Evolutionary conservation across 2,888 invertebrate species (phyloP).

Genomic region (Leptogaster cylindrica): DNA sequence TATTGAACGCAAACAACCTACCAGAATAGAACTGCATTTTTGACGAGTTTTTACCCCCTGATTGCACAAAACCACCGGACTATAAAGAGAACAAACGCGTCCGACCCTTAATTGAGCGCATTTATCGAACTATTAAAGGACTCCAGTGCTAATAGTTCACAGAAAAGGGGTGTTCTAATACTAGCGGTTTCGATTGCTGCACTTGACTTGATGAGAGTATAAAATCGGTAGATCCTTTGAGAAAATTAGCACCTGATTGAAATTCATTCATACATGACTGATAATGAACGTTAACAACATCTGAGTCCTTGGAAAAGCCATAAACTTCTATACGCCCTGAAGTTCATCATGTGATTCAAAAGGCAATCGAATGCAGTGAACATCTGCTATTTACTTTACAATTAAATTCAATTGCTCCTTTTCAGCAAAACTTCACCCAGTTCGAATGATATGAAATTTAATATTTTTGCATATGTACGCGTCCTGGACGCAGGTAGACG

Average conservation of each 20-base stretch:
- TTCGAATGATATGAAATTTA: slow-evolving; percentile 30
- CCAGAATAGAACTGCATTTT: too few relatives aligned
- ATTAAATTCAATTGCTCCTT: slow-evolving; percentile 44
- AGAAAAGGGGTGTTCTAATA: background rate
- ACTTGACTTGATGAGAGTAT: background rate
- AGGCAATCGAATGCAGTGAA: slow-evolving; percentile 37
- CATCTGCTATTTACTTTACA: slow-evolving; percentile 47
- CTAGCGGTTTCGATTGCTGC: background rate
- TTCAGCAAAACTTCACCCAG: slow-evolving; percentile 21
- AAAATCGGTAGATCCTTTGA: too few relatives aligned
- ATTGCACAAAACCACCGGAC: background rate
- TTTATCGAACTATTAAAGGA: background rate
- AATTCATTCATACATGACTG: slow-evolving; percentile 3
- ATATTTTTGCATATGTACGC: slow-evolving; percentile 38
- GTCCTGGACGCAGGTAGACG: background rate
- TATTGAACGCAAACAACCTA: too few relatives aligned
- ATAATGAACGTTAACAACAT: slow-evolving; percentile 18
- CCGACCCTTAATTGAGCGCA: background rate
- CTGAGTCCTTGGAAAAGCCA: background rate
- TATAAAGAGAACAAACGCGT: background rate
- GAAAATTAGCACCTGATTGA: slow-evolving; percentile 39
- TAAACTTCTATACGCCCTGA: too few relatives aligned
- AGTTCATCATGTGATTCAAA: slow-evolving; percentile 8
- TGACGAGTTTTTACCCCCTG: background rate
- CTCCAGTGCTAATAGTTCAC: background rate